These are phyloP conservation scores for Acleris sparsana DNA, from an alignment of 2,888 invertebrate genomes.

Conservation along the genomic window DNA sequence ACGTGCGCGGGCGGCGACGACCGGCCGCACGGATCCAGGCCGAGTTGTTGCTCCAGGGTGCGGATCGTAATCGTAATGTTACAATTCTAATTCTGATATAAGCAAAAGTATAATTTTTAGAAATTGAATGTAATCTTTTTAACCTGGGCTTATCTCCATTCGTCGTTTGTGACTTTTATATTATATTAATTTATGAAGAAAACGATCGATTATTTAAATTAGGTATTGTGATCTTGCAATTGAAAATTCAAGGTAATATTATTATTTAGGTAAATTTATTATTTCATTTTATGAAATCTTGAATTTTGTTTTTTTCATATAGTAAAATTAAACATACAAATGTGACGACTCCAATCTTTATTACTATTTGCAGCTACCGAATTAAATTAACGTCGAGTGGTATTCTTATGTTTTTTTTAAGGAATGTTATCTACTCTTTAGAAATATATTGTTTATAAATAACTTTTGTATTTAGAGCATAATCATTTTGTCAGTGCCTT, in stretches of 20 bases:
- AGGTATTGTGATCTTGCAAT: constrained; percentile 41
- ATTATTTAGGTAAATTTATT: constrained; percentile 30
- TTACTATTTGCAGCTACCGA: constrained; percentile 55
- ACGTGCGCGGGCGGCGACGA: too few relatives aligned
- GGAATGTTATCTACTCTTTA: constrained; percentile 78
- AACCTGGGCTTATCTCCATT: constrained; percentile 5
- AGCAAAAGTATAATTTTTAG: constrained; percentile 23
- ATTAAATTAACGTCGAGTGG: constrained; percentile 61
- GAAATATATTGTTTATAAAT: constrained; percentile 69
- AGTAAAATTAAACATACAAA: constrained; percentile 20
- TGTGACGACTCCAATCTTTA: constrained; percentile 27
- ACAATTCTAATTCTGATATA: constrained; percentile 13
- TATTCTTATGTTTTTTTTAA: constrained; percentile 68
- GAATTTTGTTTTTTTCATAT: constrained; percentile 25
- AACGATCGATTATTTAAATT: constrained; percentile 31
- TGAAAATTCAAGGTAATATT: constrained; percentile 35
- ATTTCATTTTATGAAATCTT: constrained; percentile 36
- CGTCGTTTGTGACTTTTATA: constrained; percentile 21
- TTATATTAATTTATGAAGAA: constrained; percentile 32
- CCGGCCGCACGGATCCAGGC: too few relatives aligned
- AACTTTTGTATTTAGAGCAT: constrained; percentile 68
- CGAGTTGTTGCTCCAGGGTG: constrained; percentile 27
- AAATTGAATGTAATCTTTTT: constrained; percentile 10
- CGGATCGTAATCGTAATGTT: constrained; percentile 27
- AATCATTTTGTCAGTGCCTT: constrained; percentile 80